A percentile compares a stretch with the other conserved stretches of the same genome.
phyloP scores from a whole-genome alignment of 1,140 invertebrate genomes.

The Lepidurus packardi region DNA sequence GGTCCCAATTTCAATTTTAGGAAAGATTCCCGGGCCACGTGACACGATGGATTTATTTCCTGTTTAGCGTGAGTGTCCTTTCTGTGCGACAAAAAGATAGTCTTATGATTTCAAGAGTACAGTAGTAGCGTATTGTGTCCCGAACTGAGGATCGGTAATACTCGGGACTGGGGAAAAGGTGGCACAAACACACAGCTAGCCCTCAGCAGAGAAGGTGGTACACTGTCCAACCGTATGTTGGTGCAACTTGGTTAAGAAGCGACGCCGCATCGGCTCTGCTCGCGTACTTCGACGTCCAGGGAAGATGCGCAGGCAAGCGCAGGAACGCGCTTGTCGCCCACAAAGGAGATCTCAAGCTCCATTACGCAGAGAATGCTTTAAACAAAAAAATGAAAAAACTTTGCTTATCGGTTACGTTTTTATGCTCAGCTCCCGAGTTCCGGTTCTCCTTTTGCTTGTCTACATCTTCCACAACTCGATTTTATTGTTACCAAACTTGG shows the following conservation, averaged over 20 bases:
- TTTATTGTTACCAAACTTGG: not conserved
- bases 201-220: not conserved
- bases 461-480: not conserved
- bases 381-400: not conserved
- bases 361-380: not conserved
- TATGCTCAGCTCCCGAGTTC: not conserved
- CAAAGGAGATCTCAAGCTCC: conserved; percentile 18
- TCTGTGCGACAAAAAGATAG: not conserved
- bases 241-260: conserved; percentile 4
- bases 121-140: not conserved
- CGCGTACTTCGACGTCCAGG: not conserved
- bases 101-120: too few species aligned
- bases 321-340: conserved; percentile 5
- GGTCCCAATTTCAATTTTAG: not conserved
- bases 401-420: conserved; percentile 4
- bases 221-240: not conserved
- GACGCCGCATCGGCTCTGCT: not conserved
- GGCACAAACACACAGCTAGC: conserved; percentile 13
- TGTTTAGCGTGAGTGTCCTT: not conserved
- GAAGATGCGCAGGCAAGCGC: not conserved
- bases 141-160: not conserved
- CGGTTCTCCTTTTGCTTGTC: not conserved
- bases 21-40: not conserved
- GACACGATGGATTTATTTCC: not conserved
- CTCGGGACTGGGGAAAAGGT: not conserved